phyloP scores from a whole-genome alignment of 2,113 vertebrate species.

The Cygnus atratus region DNA sequence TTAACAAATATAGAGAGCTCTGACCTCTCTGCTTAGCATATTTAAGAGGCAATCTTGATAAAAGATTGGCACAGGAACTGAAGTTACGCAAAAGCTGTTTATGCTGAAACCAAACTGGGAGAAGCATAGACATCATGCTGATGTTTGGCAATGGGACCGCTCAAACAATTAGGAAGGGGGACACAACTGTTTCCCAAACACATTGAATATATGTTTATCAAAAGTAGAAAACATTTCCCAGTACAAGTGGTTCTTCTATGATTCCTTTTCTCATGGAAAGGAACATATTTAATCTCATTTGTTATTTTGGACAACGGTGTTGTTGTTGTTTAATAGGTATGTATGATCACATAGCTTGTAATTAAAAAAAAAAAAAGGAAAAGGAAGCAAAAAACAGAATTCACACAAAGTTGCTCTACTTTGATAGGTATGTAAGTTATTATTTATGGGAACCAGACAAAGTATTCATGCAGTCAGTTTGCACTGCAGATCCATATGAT shows the following conservation, averaged over 20 bases:
- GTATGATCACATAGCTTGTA: not conserved
- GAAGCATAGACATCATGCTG: not conserved
- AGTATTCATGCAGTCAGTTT: fast-evolving
- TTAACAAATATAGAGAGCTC: not conserved
- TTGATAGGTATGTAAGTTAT: not conserved
- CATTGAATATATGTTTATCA: not conserved
- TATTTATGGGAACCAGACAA: not conserved
- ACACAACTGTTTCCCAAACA: not conserved
- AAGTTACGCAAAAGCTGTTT: not conserved
- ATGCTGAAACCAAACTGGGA: not conserved
- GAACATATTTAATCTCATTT: too few relatives aligned
- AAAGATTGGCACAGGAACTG: not conserved
- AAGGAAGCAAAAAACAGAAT: not conserved
- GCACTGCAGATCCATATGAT: not conserved
- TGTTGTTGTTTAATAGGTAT: not conserved
- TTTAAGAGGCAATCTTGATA: constrained; percentile 2
- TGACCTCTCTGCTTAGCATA: not conserved
- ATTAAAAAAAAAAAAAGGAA: too few relatives aligned
- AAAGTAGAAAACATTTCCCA: not conserved
- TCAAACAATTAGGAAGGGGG: not conserved
- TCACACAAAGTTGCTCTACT: not conserved
- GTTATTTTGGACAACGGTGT: not conserved
- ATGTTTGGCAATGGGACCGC: not conserved
- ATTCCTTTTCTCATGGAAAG: not conserved
- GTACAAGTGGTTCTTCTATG: not conserved